These are phyloP conservation scores for Chiloscyllium punctatum DNA, from an alignment of 2,797 vertebrate genomes.

Conservation along the genomic window DNA sequence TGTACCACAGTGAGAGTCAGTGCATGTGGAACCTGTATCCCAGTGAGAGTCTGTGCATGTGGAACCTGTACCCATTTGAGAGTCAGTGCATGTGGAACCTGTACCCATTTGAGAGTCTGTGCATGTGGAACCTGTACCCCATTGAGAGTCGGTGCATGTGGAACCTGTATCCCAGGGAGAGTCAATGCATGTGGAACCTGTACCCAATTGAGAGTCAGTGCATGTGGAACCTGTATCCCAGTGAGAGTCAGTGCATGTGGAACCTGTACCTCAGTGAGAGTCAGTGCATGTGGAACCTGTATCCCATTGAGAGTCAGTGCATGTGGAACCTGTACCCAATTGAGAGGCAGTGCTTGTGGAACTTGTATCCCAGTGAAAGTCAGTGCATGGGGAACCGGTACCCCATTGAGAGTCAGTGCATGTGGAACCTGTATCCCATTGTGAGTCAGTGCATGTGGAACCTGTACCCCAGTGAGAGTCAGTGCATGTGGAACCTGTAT, in stretches of 20 bases:
- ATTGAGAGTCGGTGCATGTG: not conserved
- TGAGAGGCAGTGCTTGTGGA: not conserved
- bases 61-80: too few species aligned
- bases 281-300: not conserved
- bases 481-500: too few species aligned
- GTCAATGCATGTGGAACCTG: not conserved
- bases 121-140: too few species aligned
- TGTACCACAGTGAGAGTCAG: too few species aligned
- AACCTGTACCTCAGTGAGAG: not conserved
- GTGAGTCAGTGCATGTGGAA: not conserved
- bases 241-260: not conserved
- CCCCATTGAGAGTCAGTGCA: not conserved
- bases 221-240: not conserved
- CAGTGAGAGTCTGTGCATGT: too few species aligned
- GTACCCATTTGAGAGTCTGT: too few species aligned
- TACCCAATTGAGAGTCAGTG: not conserved
- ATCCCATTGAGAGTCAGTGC: not conserved
- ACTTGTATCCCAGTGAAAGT: not conserved
- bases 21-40: too few species aligned
- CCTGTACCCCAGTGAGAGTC: not conserved
- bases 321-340: too few species aligned
- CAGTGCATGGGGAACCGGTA: not conserved
- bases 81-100: too few species aligned
- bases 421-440: not conserved
- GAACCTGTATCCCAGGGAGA: too few species aligned